Conservation (phyloP, 1,140 invertebrate genomes). For the Heliconius hermathena region DNA sequence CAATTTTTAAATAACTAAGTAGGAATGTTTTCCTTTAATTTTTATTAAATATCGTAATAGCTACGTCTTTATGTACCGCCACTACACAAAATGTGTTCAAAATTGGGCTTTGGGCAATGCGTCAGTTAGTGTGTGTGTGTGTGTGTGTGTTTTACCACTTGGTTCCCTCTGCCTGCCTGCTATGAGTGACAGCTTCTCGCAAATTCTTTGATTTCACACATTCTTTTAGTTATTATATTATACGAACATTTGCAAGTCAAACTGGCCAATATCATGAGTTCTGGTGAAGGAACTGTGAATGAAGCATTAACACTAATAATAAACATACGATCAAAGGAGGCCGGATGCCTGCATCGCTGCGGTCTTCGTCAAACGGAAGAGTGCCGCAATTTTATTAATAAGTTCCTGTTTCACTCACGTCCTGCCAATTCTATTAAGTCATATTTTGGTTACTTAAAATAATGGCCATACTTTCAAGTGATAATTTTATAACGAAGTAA, state of each 20-base stretch:
- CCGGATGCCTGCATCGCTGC: constrained; percentile 63
- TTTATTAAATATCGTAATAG: constrained; percentile 10
- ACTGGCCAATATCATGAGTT: not conserved
- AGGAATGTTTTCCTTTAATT: not conserved
- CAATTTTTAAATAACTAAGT: not conserved
- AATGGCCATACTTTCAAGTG: not conserved
- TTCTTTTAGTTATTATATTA: too few species aligned
- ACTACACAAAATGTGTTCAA: too few species aligned
- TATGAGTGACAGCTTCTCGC: too few species aligned
- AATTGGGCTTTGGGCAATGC: too few species aligned
- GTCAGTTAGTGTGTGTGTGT: too few species aligned
- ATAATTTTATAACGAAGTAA: too few species aligned
- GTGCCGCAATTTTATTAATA: constrained; percentile 75
- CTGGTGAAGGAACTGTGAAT: constrained; percentile 33
- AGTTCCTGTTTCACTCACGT: constrained; percentile 72
- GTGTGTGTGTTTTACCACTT: too few species aligned
- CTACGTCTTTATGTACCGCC: too few species aligned
- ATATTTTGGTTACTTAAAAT: constrained; percentile 19
- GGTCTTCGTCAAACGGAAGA: constrained; percentile 64
- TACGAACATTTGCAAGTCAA: not conserved
- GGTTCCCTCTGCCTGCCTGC: too few species aligned
- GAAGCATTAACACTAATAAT: constrained; percentile 47
- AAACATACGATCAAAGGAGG: constrained; percentile 68
- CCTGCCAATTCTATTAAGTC: constrained; percentile 60
- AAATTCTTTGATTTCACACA: too few species aligned